Conservation (phyloP, 2,888 invertebrate species). For the Petrolisthes cinctipes region DNA sequence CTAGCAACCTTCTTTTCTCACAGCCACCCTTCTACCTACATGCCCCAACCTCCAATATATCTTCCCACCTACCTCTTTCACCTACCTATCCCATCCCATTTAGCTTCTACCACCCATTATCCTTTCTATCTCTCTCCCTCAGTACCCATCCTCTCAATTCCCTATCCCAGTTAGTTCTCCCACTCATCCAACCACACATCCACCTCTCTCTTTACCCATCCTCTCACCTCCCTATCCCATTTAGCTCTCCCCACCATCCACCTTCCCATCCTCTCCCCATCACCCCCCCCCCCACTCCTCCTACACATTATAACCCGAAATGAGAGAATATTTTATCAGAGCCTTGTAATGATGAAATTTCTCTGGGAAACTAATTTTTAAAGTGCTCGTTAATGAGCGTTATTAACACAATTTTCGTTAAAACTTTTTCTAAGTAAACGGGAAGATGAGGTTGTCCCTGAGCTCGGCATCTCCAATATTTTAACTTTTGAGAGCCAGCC, state of each 20-base stretch:
- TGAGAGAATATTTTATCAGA: constrained; percentile 34
- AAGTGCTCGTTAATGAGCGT: constrained; percentile 43
- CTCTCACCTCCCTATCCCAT: neutral
- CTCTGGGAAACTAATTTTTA: constrained; percentile 38
- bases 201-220: neutral
- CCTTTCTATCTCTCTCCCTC: neutral
- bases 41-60: neutral
- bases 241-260: neutral
- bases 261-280: constrained; percentile 8
- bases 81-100: neutral
- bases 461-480: neutral
- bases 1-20: neutral
- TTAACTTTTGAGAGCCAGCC: neutral
- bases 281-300: neutral
- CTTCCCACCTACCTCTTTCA: neutral
- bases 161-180: neutral
- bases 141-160: neutral
- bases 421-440: constrained; percentile 39
- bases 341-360: constrained; percentile 40
- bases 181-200: neutral
- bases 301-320: neutral
- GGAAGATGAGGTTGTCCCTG: constrained; percentile 20
- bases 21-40: neutral
- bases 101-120: neutral
- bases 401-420: constrained; percentile 43